Conservation (phyloP, 2,113 vertebrate genomes). For the Scopus umbretta region DNA sequence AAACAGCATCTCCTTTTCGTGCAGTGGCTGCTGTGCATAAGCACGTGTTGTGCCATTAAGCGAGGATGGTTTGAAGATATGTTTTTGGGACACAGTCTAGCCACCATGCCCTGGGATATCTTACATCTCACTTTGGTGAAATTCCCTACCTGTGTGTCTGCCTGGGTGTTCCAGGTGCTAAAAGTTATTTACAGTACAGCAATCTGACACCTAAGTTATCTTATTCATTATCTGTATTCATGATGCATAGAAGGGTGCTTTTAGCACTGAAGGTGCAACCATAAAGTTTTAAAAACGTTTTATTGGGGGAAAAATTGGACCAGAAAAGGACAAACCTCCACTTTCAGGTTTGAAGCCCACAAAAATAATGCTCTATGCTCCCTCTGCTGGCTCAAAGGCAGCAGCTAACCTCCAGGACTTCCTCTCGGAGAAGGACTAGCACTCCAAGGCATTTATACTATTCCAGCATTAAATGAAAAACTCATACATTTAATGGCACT, state of each 20-base stretch:
- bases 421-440: not conserved
- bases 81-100: not conserved
- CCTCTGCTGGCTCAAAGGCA: conserved; percentile 68
- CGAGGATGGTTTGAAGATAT: not conserved
- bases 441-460: no score
- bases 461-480: not conserved
- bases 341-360: not conserved
- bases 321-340: not conserved
- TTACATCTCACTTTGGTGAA: not conserved
- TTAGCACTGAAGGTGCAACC: not conserved
- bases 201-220: not conserved
- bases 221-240: not conserved
- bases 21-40: not conserved
- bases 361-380: conserved; percentile 56
- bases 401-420: not conserved
- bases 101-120: not conserved
- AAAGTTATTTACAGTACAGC: not conserved
- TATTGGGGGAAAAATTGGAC: no score
- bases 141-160: not conserved
- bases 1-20: not conserved
- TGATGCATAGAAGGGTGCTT: not conserved
- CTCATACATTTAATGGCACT: not conserved
- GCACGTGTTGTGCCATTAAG: not conserved
- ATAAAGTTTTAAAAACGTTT: not conserved
- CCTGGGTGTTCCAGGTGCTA: not conserved